These are phyloP conservation scores for Drosophila serrata DNA, from an alignment of 1,140 invertebrate genomes.

Conservation along the genomic window DNA sequence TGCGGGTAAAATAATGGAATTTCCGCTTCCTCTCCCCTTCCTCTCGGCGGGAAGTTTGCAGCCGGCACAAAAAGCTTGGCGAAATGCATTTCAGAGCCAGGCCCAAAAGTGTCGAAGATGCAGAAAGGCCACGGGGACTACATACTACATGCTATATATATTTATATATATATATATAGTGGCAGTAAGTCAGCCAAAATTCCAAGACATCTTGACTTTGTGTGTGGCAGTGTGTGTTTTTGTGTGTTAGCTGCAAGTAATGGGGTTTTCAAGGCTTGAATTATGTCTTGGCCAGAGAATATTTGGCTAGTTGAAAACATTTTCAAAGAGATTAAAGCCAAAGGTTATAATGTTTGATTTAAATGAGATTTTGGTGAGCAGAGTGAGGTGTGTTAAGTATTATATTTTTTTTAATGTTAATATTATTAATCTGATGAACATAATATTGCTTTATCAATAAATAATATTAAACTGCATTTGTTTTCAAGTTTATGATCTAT, in stretches of 20 bases:
- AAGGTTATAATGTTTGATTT: background rate
- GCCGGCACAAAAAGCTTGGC: conserved; percentile 40
- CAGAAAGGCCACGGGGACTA: conserved; percentile 39
- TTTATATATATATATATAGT: conserved; percentile 7
- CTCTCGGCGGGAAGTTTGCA: conserved; percentile 3
- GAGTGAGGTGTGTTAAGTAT: background rate
- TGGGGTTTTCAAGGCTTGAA: conserved; percentile 31
- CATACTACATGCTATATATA: background rate
- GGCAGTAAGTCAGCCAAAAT: conserved; percentile 46
- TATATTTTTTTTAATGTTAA: background rate
- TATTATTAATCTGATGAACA: background rate
- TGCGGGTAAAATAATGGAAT: conserved; percentile 49
- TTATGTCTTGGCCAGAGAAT: conserved; percentile 31
- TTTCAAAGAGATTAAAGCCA: conserved; percentile 19
- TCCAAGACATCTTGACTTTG: conserved; percentile 32
- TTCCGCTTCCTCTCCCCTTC: background rate
- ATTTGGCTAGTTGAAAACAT: conserved; percentile 5
- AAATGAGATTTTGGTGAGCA: background rate
- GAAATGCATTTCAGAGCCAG: conserved; percentile 41
- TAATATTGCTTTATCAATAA: background rate
- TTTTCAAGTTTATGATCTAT: background rate
- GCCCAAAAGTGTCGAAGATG: conserved; percentile 48
- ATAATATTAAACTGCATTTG: background rate
- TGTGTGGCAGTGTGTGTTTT: background rate
- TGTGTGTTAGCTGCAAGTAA: conserved; percentile 40